Conservation (phyloP, 2,113 vertebrate genomes). For the Danio rerio region GRCz12tu NC_133199.1:32975501-32976000, state of each 20-base stretch:
- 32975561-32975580: neutral
- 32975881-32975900: conserved; percentile 61
- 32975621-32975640: neutral
- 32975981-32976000: conserved; percentile 9
- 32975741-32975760: conserved; percentile 65
- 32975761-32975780: conserved; percentile 68
- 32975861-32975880: conserved; percentile 61
- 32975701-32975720: conserved; percentile 16
- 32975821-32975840: conserved; percentile 33
- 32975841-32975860: conserved; percentile 61
- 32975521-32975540: conserved; percentile 14
- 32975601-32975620: neutral
- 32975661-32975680: conserved; percentile 2
- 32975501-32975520: neutral
- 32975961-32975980: neutral
- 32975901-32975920: conserved; percentile 49
- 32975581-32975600: conserved; percentile 12
- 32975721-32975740: conserved; percentile 45
- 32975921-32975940: conserved; percentile 35
- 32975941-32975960: neutral
- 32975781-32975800: conserved; percentile 64
- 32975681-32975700: conserved; percentile 31
- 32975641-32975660: conserved; percentile 26
- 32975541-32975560: neutral
- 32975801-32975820: conserved; percentile 47